Base-by-base conservation (phyloP, 2,888 invertebrate genomes). In the Pecten maximus region DNA sequence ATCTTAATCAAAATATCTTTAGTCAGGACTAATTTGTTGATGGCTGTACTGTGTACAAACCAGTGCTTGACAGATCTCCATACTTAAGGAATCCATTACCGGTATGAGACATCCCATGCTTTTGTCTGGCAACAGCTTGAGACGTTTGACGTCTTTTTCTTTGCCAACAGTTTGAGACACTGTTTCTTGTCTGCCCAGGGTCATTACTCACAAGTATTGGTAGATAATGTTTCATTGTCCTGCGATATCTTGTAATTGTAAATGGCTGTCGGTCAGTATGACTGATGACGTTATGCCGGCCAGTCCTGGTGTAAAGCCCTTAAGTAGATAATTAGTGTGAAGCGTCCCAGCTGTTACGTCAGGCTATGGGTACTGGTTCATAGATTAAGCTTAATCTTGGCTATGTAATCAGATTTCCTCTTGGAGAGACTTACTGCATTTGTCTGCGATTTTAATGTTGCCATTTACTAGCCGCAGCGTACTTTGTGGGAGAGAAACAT, bases 401-500 rank as follows among this genome's bases (percentile, higher is more conserved):
- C 28, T 28, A 6, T 28, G 74, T 74, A 74, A 74, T 74, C 74
- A 28, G 35, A 74, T 74, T 74, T 74, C 74, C 74, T 74, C 74
- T 35, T 28, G 35, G 74, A 35, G 35, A 74, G 74, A 74, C 35
- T 74, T 74, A 74, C 74, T 35, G 6, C 15, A 23, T 74, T 74
- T 74, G 74, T 74, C 74, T 74, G 74, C 35, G 74, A 74, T 74
- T 74, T 74, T 74, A 74, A 74, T 74, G 74, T 15, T 74, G 74
- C 74, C 10, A 74, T 35, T 74, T 74, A 35, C 3, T 74, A 35
- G 6, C 35, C 23, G 35, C 16, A 10, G 0, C 35, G 10, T 74
- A 74, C 74, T 28, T 35, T 74, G 16, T 35, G 28, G 35, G 0
- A 10, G 74, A 74, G 74, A 74, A 35, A 74, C 28, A 28, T 74